Evolutionary conservation across 2,888 invertebrate species (phyloP).

Genomic region (Papilio protenor): DNA sequence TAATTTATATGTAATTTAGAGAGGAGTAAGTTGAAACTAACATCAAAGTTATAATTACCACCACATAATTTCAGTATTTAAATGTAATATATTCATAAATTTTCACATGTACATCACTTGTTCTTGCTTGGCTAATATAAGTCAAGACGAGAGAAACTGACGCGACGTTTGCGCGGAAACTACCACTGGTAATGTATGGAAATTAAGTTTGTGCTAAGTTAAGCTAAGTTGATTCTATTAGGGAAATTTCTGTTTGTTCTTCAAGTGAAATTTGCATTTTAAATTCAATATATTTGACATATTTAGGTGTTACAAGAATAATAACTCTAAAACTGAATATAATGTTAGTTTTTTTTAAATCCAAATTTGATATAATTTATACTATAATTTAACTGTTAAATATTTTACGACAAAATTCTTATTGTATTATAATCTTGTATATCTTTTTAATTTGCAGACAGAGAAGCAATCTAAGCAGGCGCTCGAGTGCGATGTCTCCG

Average conservation of each 20-base stretch:
- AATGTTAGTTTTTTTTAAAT: too few relatives aligned
- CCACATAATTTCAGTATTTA: neutral
- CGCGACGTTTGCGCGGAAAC: neutral
- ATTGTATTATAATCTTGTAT: neutral
- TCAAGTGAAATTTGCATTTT: neutral
- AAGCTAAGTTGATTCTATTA: slow-evolving; percentile 13
- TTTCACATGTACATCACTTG: neutral
- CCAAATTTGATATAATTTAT: too few relatives aligned
- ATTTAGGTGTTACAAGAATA: neutral
- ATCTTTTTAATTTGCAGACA: neutral
- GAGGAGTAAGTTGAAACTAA: neutral
- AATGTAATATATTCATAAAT: neutral
- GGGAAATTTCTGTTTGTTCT: slow-evolving; percentile 16
- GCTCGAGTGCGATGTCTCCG: slow-evolving; percentile 17
- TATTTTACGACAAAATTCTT: neutral
- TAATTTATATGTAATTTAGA: neutral
- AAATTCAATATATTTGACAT: neutral
- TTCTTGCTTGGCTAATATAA: neutral
- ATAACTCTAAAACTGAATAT: neutral
- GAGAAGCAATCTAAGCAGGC: slow-evolving; percentile 1
- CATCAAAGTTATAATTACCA: neutral
- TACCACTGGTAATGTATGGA: slow-evolving; percentile 3
- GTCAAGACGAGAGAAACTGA: neutral
- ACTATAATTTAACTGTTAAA: too few relatives aligned
- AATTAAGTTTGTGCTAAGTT: slow-evolving; percentile 14